Conservation (phyloP, 1,140 invertebrate genomes). For the Lutraria rhynchaena region DNA sequence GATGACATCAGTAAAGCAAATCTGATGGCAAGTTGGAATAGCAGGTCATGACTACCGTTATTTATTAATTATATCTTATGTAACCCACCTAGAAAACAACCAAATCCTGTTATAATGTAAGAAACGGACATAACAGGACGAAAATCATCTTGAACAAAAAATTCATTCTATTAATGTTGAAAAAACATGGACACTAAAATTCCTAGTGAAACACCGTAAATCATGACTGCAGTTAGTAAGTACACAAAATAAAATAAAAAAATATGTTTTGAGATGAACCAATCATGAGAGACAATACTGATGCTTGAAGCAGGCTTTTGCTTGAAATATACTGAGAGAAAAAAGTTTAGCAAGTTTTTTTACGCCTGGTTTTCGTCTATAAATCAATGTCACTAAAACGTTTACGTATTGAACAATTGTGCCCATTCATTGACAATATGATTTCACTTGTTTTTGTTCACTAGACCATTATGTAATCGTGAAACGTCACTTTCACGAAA, state of each 20-base stretch:
- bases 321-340: too few species aligned
- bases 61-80: neutral
- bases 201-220: constrained; percentile 7
- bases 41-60: constrained; percentile 1
- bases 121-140: neutral
- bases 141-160: neutral
- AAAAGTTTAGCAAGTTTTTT: too few species aligned
- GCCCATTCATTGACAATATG: too few species aligned
- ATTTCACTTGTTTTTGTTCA: too few species aligned
- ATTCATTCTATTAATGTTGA: too few species aligned
- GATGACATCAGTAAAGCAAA: neutral
- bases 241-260: neutral
- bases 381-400: too few species aligned
- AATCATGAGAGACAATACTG: neutral
- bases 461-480: too few species aligned
- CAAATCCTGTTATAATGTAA: neutral
- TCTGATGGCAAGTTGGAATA: neutral
- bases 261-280: constrained; percentile 1
- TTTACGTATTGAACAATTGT: too few species aligned
- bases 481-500: too few species aligned
- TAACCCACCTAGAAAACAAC: constrained; percentile 6
- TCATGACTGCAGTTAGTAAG: neutral
- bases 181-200: neutral
- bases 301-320: neutral
- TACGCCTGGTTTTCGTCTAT: too few species aligned